phyloP scores from a whole-genome alignment of 1,140 invertebrate genomes.

The Drosophila burlai region DNA sequence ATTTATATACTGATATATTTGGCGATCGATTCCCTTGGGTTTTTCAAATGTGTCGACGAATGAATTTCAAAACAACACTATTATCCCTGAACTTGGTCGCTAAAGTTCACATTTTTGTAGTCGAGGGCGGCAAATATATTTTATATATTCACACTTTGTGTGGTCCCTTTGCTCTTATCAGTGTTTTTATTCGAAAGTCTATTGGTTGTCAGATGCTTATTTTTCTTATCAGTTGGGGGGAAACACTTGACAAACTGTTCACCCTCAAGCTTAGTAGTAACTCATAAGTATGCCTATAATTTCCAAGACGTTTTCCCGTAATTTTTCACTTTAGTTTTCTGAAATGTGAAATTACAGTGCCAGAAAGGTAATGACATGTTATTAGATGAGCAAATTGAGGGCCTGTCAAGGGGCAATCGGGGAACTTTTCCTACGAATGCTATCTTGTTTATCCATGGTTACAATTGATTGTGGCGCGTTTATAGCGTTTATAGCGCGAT shows the following conservation, averaged over 20 bases:
- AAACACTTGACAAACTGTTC: conserved; percentile 17
- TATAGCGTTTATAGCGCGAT: conserved; percentile 19
- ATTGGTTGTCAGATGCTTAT: conserved; percentile 7
- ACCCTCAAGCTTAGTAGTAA: conserved; percentile 9
- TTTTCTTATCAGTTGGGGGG: conserved; percentile 9
- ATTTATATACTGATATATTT: conserved; percentile 1
- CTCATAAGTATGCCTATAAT: conserved; percentile 8
- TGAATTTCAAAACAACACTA: conserved; percentile 26
- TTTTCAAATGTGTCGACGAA: background rate
- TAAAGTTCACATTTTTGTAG: conserved; percentile 1
- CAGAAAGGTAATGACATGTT: too few relatives aligned
- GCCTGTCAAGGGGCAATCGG: conserved; percentile 10
- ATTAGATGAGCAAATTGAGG: conserved; percentile 12
- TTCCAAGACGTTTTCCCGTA: conserved; percentile 1
- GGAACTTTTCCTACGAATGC: conserved; percentile 23
- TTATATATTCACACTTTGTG: conserved; percentile 12
- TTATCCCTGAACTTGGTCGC: conserved; percentile 14
- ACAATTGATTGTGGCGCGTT: conserved; percentile 23
- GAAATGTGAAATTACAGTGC: conserved; percentile 18
- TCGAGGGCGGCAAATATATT: too few relatives aligned
- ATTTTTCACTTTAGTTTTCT: conserved; percentile 35
- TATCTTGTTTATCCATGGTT: conserved; percentile 40
- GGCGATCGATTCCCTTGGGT: background rate
- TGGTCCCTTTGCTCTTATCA: conserved; percentile 37
- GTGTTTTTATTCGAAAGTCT: conserved; percentile 9